Evolutionary conservation across 2,797 vertebrate species (phyloP).

Genomic region (Pseudomugil gertrudae): DNA sequence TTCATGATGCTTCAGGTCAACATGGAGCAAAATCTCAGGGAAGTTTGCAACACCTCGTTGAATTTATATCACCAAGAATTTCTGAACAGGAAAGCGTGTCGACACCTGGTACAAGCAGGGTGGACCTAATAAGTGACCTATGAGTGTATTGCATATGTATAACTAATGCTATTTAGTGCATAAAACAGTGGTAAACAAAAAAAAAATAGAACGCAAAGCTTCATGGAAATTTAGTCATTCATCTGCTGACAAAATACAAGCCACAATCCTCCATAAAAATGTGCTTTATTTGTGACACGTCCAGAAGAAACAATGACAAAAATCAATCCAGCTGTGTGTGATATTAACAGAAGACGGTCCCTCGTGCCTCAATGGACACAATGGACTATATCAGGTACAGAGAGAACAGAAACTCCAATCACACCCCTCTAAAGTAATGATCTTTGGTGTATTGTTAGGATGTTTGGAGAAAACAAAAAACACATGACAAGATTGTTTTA

Average conservation of each 20-base stretch:
- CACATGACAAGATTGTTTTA: conserved; percentile 54
- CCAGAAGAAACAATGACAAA: conserved; percentile 61
- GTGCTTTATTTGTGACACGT: conserved; percentile 82
- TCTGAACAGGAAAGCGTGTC: too few relatives aligned
- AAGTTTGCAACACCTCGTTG: too few relatives aligned
- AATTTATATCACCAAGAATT: too few relatives aligned
- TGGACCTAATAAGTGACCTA: too few relatives aligned
- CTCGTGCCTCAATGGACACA: conserved; percentile 25
- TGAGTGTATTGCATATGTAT: too few relatives aligned
- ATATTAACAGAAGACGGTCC: conserved; percentile 46
- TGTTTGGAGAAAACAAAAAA: conserved; percentile 18
- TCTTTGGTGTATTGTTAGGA: conserved; percentile 56
- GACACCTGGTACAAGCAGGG: neutral
- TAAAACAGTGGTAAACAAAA: too few relatives aligned
- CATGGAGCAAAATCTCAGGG: too few relatives aligned
- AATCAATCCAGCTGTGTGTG: conserved; percentile 59
- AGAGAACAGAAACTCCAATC: conserved; percentile 25
- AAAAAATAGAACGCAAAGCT: neutral
- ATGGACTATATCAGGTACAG: conserved; percentile 14
- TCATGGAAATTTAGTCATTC: neutral
- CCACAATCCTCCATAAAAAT: conserved; percentile 59
- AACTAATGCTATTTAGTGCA: too few relatives aligned
- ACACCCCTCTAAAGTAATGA: conserved; percentile 31
- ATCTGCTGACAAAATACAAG: conserved; percentile 42
- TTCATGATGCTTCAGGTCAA: too few relatives aligned